Conservation (phyloP, 2,888 invertebrate genomes). For the Amorpha juglandis region DNA sequence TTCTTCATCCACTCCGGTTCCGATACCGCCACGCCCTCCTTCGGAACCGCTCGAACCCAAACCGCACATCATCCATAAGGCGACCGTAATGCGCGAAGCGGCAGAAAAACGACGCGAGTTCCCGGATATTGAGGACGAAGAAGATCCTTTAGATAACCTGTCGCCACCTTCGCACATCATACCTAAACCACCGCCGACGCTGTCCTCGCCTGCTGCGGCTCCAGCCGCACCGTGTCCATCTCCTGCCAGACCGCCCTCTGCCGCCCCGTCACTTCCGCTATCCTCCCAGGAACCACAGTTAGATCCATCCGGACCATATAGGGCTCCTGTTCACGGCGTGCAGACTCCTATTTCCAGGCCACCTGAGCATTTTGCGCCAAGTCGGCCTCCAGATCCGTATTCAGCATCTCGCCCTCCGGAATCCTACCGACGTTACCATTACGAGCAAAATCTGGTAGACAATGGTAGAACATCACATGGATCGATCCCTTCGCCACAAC, state of each 20-base stretch:
- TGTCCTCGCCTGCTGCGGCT: conserved; percentile 72
- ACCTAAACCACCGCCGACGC: conserved; percentile 67
- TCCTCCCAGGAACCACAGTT: conserved; percentile 57
- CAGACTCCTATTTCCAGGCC: conserved; percentile 69
- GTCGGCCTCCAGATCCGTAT: conserved; percentile 73
- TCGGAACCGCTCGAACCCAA: conserved; percentile 81
- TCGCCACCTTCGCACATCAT: conserved; percentile 81
- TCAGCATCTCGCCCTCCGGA: conserved; percentile 71
- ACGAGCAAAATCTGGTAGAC: conserved; percentile 63
- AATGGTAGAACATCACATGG: conserved; percentile 62
- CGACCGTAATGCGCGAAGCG: conserved; percentile 82
- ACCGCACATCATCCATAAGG: conserved; percentile 82
- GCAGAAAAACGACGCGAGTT: conserved; percentile 76
- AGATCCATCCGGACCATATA: conserved; percentile 59
- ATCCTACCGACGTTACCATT: conserved; percentile 66
- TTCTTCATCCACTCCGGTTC: conserved; percentile 57
- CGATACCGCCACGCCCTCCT: conserved; percentile 75
- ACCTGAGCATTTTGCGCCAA: conserved; percentile 66
- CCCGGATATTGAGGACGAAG: conserved; percentile 75
- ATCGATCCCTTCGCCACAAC: conserved; percentile 66
- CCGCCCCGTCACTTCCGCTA: conserved; percentile 53
- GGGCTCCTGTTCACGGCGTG: conserved; percentile 60
- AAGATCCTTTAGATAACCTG: conserved; percentile 67
- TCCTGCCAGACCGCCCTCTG: conserved; percentile 69
- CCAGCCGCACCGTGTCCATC: conserved; percentile 66